Evolutionary conservation across 2,113 vertebrate species (phyloP).

Genomic region (Odocoileus virginianus): DNA sequence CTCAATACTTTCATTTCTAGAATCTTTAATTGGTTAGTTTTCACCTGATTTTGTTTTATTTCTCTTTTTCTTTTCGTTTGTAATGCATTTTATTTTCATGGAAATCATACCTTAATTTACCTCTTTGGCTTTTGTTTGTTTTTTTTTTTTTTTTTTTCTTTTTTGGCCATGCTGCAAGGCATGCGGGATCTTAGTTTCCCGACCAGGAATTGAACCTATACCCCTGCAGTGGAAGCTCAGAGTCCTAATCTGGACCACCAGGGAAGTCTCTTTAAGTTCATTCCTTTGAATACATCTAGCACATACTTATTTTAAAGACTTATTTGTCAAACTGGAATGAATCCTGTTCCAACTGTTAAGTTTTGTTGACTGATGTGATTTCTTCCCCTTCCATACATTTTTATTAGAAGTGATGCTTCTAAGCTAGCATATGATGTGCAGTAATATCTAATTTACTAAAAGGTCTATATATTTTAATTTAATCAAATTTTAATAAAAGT

Average conservation of each 20-base stretch:
- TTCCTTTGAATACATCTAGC: background rate
- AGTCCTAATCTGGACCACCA: background rate
- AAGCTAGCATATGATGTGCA: background rate
- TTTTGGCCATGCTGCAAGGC: background rate
- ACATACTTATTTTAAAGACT: background rate
- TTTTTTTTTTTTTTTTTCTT: background rate
- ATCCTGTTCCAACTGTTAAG: background rate
- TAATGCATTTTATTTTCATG: background rate
- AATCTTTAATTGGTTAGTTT: slow-evolving; percentile 11
- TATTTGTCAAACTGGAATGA: background rate
- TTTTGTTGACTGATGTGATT: background rate
- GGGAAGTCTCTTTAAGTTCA: background rate
- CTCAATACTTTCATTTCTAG: background rate
- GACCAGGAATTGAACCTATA: background rate
- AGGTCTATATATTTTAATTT: background rate
- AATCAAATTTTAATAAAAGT: background rate
- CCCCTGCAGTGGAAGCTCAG: background rate
- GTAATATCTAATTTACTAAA: background rate
- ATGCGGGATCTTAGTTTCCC: background rate
- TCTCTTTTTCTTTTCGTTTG: background rate
- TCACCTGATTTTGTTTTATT: background rate
- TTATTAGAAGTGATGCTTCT: background rate
- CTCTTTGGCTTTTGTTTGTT: background rate
- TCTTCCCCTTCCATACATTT: background rate
- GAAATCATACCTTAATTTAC: background rate